A percentile compares a stretch with the other conserved stretches of the same genome.
Conservation (phyloP, 1,140 invertebrate genomes). For the Apocrypta bakeri region DNA sequence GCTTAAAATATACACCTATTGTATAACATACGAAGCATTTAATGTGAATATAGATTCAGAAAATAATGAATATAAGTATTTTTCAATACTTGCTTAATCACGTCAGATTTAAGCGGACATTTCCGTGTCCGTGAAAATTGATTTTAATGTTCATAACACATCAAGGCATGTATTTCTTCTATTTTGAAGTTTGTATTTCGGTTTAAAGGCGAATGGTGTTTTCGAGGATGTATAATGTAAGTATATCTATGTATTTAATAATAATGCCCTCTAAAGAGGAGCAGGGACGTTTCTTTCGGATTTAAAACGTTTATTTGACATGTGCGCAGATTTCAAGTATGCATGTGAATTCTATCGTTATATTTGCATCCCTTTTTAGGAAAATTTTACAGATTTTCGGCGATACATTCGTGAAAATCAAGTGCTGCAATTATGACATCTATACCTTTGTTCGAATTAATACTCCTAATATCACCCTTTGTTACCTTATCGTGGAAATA, state of each 20-base stretch:
- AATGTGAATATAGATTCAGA: background rate
- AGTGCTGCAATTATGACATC: conserved; percentile 17
- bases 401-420: conserved; percentile 8
- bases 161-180: conserved; percentile 1
- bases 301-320: conserved; percentile 27
- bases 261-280: conserved; percentile 20
- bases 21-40: background rate
- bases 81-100: conserved; percentile 15
- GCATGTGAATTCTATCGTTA: conserved; percentile 12
- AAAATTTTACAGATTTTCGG: background rate
- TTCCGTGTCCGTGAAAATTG: conserved; percentile 7
- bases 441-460: conserved; percentile 23
- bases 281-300: conserved; percentile 31
- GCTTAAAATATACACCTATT: conserved; percentile 41
- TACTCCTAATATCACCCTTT: conserved; percentile 19
- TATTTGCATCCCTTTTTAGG: background rate
- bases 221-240: background rate
- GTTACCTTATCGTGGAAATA: background rate
- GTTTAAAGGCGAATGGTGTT: conserved; percentile 1
- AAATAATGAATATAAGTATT: conserved; percentile 3
- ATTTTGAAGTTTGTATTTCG: conserved; percentile 10
- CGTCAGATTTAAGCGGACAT: background rate
- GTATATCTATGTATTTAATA: background rate
- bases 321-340: background rate
- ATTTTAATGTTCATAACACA: background rate